Conservation (phyloP, 1,140 invertebrate genomes). For the Drosophila funebris region DNA sequence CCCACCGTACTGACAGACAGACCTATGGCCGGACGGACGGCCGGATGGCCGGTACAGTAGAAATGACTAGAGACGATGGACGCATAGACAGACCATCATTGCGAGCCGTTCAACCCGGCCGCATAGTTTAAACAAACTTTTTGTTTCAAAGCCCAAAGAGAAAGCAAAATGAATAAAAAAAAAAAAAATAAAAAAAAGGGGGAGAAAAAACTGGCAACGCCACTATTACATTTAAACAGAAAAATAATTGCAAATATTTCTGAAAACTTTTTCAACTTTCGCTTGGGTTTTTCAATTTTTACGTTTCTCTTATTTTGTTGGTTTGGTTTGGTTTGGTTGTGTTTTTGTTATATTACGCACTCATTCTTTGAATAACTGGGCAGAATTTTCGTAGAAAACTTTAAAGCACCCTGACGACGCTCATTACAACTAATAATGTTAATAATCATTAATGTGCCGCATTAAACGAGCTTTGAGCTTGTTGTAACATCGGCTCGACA, state of each 20-base stretch:
- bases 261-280: slow-evolving; percentile 72
- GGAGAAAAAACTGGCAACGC: slow-evolving; percentile 36
- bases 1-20: neutral
- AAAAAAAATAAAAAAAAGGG: slow-evolving; percentile 18
- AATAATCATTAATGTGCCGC: slow-evolving; percentile 74
- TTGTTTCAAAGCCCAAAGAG: slow-evolving; percentile 63
- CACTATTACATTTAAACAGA: slow-evolving; percentile 78
- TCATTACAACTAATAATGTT: slow-evolving; percentile 77
- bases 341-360: slow-evolving; percentile 42
- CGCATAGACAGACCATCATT: slow-evolving; percentile 31
- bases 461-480: slow-evolving; percentile 41
- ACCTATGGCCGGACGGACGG: too few species aligned
- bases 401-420: slow-evolving; percentile 62
- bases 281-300: slow-evolving; percentile 39
- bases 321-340: slow-evolving; percentile 28
- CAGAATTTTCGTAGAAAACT: slow-evolving; percentile 49
- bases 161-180: too few species aligned
- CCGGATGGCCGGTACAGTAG: too few species aligned
- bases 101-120: slow-evolving; percentile 39
- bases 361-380: slow-evolving; percentile 52
- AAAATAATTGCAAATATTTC: slow-evolving; percentile 78
- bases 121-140: slow-evolving; percentile 77
- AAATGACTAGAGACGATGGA: neutral
- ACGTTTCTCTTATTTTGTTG: slow-evolving; percentile 36
- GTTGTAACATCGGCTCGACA: slow-evolving; percentile 2